phyloP scores from a whole-genome alignment of 2,113 vertebrate genomes.

The Lophura nycthemera region DNA sequence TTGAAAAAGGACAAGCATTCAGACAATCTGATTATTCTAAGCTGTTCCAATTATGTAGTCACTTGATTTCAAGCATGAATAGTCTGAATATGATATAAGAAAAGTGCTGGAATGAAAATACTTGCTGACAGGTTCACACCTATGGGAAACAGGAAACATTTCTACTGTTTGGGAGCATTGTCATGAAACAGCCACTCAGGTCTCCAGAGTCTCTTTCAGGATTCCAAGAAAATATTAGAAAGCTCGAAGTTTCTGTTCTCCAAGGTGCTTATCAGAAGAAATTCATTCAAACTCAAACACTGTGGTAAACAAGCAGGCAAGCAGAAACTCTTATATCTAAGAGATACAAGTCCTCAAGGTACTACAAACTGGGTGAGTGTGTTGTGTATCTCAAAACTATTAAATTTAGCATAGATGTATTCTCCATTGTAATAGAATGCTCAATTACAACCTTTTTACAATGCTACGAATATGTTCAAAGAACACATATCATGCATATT shows the following conservation, averaged over 20 bases:
- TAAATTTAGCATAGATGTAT: background rate
- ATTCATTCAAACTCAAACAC: background rate
- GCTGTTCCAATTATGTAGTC: constrained; percentile 33
- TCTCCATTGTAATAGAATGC: background rate
- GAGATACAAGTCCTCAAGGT: constrained; percentile 5
- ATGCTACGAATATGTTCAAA: background rate
- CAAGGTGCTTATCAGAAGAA: background rate
- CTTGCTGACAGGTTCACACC: constrained; percentile 45
- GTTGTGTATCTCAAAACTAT: background rate
- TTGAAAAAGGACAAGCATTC: background rate
- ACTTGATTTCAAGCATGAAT: constrained; percentile 7
- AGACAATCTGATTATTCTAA: constrained; percentile 41
- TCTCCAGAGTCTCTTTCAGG: background rate
- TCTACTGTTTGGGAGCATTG: background rate
- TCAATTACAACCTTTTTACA: background rate
- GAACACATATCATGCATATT: background rate
- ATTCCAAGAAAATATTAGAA: constrained; percentile 29
- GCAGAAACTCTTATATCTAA: background rate
- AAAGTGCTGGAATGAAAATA: constrained; percentile 21
- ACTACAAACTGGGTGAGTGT: background rate
- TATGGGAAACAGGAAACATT: background rate
- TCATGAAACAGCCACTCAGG: background rate
- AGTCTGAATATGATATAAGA: constrained; percentile 2
- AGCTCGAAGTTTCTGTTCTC: background rate
- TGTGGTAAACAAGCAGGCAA: constrained; percentile 10